phyloP scores from a whole-genome alignment of 2,797 vertebrate genomes.

The Arvicola amphibius region DNA sequence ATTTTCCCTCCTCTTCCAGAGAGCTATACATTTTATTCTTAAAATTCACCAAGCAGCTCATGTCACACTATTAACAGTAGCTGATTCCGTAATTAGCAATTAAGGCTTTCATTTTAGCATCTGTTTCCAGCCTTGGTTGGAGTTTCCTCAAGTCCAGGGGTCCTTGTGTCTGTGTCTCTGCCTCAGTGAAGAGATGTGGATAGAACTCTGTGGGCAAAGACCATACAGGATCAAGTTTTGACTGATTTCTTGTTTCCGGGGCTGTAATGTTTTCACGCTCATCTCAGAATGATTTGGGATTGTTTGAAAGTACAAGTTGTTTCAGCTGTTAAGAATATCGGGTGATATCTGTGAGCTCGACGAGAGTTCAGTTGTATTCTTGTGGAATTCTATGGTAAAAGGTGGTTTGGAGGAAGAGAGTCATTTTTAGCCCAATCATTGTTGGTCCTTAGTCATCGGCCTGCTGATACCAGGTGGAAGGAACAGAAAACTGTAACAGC shows the following conservation, averaged over 20 bases:
- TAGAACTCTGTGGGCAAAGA: not conserved
- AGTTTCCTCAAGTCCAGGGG: not conserved
- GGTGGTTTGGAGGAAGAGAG: not conserved
- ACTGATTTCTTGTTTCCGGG: not conserved
- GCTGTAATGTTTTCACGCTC: not conserved
- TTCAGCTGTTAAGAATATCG: not conserved
- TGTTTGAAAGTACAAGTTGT: not conserved
- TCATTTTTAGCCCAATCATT: not conserved
- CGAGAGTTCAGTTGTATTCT: not conserved
- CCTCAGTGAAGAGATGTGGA: not conserved
- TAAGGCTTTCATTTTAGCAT: not conserved
- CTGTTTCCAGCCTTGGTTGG: not conserved
- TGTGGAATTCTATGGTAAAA: not conserved
- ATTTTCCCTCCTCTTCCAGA: not conserved
- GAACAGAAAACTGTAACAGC: constrained; percentile 4
- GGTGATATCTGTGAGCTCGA: not conserved
- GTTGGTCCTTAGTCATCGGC: not conserved
- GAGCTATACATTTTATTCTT: not conserved
- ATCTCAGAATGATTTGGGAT: not conserved
- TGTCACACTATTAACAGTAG: not conserved
- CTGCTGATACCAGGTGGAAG: not conserved
- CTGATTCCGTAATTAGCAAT: not conserved
- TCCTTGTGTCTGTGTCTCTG: not conserved
- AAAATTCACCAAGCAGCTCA: not conserved
- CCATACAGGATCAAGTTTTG: not conserved